Evolutionary conservation across 2,888 invertebrate species (phyloP).

Genomic region (Caenorhabditis sinica): DNA sequence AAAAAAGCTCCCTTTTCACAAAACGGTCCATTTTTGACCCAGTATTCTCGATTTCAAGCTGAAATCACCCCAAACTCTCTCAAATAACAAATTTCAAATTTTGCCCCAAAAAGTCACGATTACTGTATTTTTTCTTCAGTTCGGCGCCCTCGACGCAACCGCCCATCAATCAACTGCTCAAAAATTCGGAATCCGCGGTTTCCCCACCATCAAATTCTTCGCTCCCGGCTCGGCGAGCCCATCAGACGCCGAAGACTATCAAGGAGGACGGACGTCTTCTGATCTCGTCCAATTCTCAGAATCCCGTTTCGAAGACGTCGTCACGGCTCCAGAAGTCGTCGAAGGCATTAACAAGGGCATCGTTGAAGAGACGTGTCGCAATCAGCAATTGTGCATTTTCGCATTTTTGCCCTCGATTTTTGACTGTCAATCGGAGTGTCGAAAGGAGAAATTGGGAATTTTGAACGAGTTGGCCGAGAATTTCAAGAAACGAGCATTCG

Average conservation of each 20-base stretch:
- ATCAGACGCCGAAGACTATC: conserved; percentile 88
- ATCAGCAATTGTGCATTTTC: conserved; percentile 91
- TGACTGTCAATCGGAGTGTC: conserved; percentile 94
- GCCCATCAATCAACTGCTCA: conserved; percentile 90
- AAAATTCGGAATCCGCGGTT: conserved; percentile 92
- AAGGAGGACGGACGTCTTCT: conserved; percentile 91
- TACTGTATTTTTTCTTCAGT: too few species aligned
- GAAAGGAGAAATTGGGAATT: conserved; percentile 90
- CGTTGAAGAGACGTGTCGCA: conserved; percentile 90
- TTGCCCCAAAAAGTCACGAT: background rate
- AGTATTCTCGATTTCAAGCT: too few species aligned
- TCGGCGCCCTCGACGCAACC: conserved; percentile 97
- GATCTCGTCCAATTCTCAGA: conserved; percentile 43
- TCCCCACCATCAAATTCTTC: conserved; percentile 94
- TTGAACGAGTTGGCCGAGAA: conserved; percentile 90
- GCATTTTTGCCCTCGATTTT: conserved; percentile 95
- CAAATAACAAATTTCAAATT: background rate
- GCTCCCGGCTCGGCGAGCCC: conserved; percentile 86
- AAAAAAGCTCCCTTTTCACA: too few species aligned
- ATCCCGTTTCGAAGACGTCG: conserved; percentile 32
- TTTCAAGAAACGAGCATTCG: conserved; percentile 95
- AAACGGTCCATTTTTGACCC: too few species aligned
- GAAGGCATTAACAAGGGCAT: conserved; percentile 86
- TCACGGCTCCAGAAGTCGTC: conserved; percentile 40
- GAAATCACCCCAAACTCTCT: too few species aligned